Evolutionary conservation across 2,888 invertebrate species (phyloP).

Genomic region (Tribolium freemani): DNA sequence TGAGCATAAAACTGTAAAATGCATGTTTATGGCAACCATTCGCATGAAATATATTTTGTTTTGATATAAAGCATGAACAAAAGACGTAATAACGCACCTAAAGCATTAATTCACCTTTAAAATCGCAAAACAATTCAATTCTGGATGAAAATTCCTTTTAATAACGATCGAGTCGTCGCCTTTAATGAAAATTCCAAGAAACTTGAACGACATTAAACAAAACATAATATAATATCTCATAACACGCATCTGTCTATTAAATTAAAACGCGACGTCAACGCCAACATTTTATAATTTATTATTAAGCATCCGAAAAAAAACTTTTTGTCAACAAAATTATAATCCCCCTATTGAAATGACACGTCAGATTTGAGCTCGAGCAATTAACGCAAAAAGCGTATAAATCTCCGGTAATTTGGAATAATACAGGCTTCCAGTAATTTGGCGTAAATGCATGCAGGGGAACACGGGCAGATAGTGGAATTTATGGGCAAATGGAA

Average conservation of each 20-base stretch:
- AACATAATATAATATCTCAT: no score
- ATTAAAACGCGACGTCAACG: background rate
- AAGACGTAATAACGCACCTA: no score
- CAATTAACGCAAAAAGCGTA: constrained; percentile 51
- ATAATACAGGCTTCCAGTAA: constrained; percentile 59
- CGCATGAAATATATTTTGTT: no score
- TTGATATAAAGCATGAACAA: no score
- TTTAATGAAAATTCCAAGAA: no score
- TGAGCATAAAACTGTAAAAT: no score
- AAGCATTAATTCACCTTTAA: no score
- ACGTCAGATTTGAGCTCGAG: constrained; percentile 33
- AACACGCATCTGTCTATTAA: background rate
- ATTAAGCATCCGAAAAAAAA: background rate
- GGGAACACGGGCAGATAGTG: constrained; percentile 56
- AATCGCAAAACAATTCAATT: no score
- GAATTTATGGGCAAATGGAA: constrained; percentile 59
- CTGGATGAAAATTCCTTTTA: no score
- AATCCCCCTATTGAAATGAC: constrained; percentile 34
- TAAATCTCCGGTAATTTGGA: constrained; percentile 57
- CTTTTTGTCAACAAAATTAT: background rate
- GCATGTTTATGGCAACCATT: no score
- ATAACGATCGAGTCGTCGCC: no score
- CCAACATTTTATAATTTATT: background rate
- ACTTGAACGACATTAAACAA: no score
- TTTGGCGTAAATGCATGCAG: constrained; percentile 60